Evolutionary conservation across 2,797 vertebrate species (phyloP).

Genomic region (Lycodopsis pacificus): DNA sequence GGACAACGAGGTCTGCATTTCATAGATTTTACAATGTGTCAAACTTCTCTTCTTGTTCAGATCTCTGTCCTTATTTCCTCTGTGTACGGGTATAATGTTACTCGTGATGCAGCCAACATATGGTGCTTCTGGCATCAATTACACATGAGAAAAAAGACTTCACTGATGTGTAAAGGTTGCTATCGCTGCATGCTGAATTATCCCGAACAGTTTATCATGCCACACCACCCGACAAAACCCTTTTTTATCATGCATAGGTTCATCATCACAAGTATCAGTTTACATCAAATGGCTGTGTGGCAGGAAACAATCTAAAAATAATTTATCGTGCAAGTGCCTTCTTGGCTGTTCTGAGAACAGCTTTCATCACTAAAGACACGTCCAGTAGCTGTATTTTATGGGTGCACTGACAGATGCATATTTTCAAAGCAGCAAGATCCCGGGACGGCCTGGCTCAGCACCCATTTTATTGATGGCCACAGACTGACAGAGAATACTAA

Average conservation of each 20-base stretch:
- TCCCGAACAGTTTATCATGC: background rate
- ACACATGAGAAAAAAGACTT: conserved; percentile 6
- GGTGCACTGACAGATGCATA: conserved; percentile 35
- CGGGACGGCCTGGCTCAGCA: conserved; percentile 16
- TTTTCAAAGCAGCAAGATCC: conserved; percentile 43
- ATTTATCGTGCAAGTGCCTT: conserved; percentile 9
- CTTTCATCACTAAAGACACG: conserved; percentile 30
- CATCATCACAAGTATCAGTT: conserved; percentile 31
- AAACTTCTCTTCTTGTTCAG: background rate
- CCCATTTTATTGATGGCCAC: conserved; percentile 15
- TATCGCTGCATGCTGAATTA: background rate
- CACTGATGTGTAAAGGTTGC: background rate
- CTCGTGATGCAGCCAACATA: conserved; percentile 6
- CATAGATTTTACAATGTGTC: conserved; percentile 28
- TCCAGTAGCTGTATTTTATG: conserved; percentile 36
- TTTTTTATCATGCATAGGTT: background rate
- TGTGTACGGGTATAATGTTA: background rate
- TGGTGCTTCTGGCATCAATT: conserved; percentile 17
- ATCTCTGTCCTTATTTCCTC: conserved; percentile 6
- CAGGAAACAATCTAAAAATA: conserved; percentile 1
- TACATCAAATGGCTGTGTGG: conserved; percentile 7
- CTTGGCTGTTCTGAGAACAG: conserved; percentile 13
- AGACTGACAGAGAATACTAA: conserved; percentile 39
- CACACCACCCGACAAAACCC: background rate
- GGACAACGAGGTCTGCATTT: conserved; percentile 33